Evolutionary conservation across 30 jellyfish, hydroid and myxozoan species (phyloP).

Genomic region (Rhopilema esculentum): DNA sequence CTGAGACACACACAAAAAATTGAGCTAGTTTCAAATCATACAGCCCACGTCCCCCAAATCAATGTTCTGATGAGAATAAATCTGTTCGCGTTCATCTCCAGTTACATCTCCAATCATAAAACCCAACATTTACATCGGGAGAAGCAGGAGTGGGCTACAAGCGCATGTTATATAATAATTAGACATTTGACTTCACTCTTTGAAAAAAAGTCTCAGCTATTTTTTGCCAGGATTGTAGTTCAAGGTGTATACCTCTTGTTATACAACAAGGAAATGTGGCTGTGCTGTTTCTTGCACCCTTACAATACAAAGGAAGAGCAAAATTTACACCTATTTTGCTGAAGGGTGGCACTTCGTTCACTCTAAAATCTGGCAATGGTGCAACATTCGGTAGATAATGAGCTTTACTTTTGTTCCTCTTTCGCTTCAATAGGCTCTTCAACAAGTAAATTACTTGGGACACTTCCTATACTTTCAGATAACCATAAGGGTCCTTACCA

Average conservation of each 20-base stretch:
- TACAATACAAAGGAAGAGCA: too few species aligned
- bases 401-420: conserved; percentile 52
- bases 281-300: too few species aligned
- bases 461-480: background rate
- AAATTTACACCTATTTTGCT: too few species aligned
- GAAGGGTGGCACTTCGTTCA: too few species aligned
- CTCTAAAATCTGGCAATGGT: too few species aligned
- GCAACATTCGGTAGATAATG: too few species aligned
- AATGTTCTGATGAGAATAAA: background rate
- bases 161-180: background rate
- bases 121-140: background rate
- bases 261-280: too few species aligned
- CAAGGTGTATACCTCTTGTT: too few species aligned
- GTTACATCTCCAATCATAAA: background rate
- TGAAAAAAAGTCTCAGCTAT: background rate
- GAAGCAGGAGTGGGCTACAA: background rate
- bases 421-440: conserved; percentile 33
- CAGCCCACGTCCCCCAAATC: background rate
- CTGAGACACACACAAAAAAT: background rate
- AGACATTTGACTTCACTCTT: background rate
- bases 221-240: background rate
- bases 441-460: conserved; percentile 42
- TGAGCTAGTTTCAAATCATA: background rate
- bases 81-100: background rate
- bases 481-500: conserved; percentile 71